Conservation (phyloP, 2,888 invertebrate genomes). For the Candidula unifasciata region DNA sequence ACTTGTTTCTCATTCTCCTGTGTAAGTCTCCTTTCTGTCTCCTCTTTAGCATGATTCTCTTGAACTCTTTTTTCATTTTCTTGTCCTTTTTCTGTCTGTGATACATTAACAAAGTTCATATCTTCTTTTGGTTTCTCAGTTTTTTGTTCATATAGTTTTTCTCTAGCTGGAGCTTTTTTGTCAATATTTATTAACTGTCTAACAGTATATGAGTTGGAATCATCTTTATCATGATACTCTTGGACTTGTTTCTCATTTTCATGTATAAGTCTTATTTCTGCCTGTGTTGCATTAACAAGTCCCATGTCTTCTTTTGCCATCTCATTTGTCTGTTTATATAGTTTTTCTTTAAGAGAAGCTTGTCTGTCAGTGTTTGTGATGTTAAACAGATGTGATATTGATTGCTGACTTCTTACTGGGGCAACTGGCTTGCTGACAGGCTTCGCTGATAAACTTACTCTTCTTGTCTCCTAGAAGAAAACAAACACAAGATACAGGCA, state of each 20-base stretch:
- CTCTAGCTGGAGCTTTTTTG: no score
- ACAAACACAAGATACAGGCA: no score
- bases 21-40: neutral
- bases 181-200: no score
- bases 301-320: neutral
- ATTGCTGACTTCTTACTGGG: conserved; percentile 39
- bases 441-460: conserved; percentile 35
- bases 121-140: no score
- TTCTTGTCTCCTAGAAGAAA: neutral
- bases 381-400: conserved; percentile 43
- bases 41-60: no score
- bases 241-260: neutral
- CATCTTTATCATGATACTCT: no score
- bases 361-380: neutral
- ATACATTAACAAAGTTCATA: no score
- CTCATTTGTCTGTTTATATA: neutral
- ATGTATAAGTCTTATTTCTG: neutral
- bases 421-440: conserved; percentile 18
- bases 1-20: neutral
- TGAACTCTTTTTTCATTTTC: no score
- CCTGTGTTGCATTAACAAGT: neutral
- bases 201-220: no score
- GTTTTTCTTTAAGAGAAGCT: neutral
- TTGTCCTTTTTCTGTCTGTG: no score
- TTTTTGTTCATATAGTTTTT: no score